Percentiles rank a stretch among this genome's conserved stretches.
Conservation (phyloP, 2,888 invertebrate species). For the Amiota minor region DNA sequence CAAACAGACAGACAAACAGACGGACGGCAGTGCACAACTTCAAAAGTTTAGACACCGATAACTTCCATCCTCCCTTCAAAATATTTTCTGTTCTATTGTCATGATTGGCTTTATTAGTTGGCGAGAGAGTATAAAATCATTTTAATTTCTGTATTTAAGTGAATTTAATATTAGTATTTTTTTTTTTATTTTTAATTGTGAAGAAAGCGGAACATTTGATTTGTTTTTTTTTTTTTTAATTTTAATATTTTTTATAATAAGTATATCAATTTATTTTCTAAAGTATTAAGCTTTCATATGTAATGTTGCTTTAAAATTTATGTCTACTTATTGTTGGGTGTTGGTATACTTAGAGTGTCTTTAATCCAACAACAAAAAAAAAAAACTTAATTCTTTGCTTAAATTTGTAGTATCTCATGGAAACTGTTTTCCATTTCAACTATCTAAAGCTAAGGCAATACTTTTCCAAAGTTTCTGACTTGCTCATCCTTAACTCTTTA, state of each 20-base stretch:
- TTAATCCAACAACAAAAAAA: not conserved
- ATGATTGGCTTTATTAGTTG: conserved; percentile 45
- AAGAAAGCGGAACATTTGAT: conserved; percentile 12
- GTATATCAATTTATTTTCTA: not conserved
- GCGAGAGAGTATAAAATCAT: conserved; percentile 54
- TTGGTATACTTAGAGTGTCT: not conserved
- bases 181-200: not conserved
- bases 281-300: not conserved
- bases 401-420: no score
- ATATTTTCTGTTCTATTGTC: not conserved
- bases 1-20: not conserved
- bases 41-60: not conserved
- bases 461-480: no score
- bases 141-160: conserved; percentile 64
- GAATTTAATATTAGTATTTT: conserved; percentile 44
- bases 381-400: no score
- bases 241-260: not conserved
- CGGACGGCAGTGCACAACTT: no score
- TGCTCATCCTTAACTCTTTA: no score
- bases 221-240: not conserved
- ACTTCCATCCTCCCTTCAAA: not conserved
- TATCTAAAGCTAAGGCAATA: no score
- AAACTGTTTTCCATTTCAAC: no score
- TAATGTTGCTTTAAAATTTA: conserved; percentile 4
- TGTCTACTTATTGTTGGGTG: conserved; percentile 16